Evolutionary conservation across 1,140 invertebrate genomes (phyloP).

Genomic region (Liolophura sinensis): DNA sequence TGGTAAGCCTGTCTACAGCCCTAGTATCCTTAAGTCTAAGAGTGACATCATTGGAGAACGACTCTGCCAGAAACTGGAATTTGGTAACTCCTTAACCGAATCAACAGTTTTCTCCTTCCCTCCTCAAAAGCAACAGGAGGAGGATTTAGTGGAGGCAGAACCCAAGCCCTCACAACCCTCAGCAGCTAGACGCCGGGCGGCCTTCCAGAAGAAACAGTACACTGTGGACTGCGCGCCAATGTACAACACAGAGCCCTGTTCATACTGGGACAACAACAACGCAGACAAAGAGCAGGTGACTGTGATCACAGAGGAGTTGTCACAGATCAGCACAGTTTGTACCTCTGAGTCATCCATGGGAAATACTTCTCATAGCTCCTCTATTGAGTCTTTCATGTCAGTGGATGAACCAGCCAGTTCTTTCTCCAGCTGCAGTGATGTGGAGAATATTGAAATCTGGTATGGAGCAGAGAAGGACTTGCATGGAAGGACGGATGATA

Average conservation of each 20-base stretch:
- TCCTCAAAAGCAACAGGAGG: neutral
- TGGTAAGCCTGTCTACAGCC: conserved; percentile 19
- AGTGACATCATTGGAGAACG: conserved; percentile 36
- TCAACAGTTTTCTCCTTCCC: conserved; percentile 5
- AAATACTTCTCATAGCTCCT: conserved; percentile 15
- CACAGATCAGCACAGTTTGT: neutral
- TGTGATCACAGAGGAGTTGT: conserved; percentile 3
- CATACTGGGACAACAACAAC: conserved; percentile 1
- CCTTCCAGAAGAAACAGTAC: neutral
- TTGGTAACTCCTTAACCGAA: conserved; percentile 3
- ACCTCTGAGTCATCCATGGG: neutral
- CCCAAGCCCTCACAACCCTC: conserved; percentile 13
- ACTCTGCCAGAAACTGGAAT: conserved; percentile 29
- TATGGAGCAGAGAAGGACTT: no score
- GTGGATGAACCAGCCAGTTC: conserved; percentile 27
- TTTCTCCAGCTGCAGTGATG: conserved; percentile 15
- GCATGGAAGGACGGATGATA: no score
- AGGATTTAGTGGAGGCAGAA: neutral
- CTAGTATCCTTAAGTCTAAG: conserved; percentile 31
- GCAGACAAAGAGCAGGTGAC: conserved; percentile 7
- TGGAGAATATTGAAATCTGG: no score
- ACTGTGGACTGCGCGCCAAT: neutral
- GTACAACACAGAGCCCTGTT: neutral
- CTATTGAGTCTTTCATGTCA: conserved; percentile 32
- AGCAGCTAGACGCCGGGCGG: conserved; percentile 8